phyloP scores from a whole-genome alignment of 2,888 invertebrate genomes.

The Imbricaverruca yamaguchii region DNA sequence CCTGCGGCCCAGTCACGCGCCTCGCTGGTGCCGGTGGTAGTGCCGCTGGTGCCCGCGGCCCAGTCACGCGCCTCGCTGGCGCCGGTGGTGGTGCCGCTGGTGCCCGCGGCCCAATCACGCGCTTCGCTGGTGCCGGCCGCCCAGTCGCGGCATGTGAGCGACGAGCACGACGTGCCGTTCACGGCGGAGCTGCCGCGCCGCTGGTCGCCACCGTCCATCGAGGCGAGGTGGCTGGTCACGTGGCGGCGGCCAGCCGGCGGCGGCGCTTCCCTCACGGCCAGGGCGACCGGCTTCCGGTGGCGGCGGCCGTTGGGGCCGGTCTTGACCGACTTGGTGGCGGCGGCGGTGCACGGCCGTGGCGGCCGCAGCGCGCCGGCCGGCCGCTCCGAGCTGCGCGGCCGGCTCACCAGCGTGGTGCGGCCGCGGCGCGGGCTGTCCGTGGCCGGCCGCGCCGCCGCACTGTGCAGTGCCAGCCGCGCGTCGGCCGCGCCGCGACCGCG shows the following conservation, averaged over 20 bases:
- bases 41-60: conserved; percentile 41
- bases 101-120: conserved; percentile 51
- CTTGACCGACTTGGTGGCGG: background rate
- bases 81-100: conserved; percentile 50
- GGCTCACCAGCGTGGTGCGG: conserved; percentile 16
- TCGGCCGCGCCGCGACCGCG: background rate
- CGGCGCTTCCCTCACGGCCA: background rate
- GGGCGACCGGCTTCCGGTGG: background rate
- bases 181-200: conserved; percentile 68
- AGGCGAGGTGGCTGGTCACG: conserved; percentile 66
- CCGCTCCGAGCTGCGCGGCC: conserved; percentile 10
- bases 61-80: conserved; percentile 55
- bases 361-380: background rate
- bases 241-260: conserved; percentile 46
- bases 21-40: too few species aligned
- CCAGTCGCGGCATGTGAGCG: conserved; percentile 54
- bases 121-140: conserved; percentile 56
- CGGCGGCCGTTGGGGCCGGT: background rate
- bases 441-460: background rate
- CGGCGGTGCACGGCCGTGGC: background rate
- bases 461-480: background rate
- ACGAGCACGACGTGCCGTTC: conserved; percentile 55
- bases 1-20: too few species aligned
- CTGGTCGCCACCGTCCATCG: conserved; percentile 72
- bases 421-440: background rate